Evolutionary conservation across 2,888 invertebrate species (phyloP).

Genomic region (Phragmatobia fuliginosa): DNA sequence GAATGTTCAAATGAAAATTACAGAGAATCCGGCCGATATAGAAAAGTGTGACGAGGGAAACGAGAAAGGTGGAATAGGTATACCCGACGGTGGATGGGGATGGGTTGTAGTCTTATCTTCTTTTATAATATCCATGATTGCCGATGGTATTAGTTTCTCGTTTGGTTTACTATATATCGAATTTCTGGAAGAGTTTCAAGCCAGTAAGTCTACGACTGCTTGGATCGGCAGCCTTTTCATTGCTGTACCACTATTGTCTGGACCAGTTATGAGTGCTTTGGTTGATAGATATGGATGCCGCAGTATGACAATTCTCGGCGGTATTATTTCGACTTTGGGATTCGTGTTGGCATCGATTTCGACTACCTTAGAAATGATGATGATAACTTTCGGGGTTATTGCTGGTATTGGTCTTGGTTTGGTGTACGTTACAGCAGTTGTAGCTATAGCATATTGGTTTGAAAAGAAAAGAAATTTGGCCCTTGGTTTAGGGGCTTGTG

Average conservation of each 20-base stretch:
- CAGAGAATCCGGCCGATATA: conserved; percentile 55
- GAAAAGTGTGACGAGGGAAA: conserved; percentile 36
- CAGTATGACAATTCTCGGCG: conserved; percentile 91
- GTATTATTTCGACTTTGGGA: conserved; percentile 90
- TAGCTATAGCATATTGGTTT: conserved; percentile 97
- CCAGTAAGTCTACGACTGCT: conserved; percentile 94
- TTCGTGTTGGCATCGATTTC: conserved; percentile 91
- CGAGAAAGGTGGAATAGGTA: conserved; percentile 77
- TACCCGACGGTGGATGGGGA: conserved; percentile 95
- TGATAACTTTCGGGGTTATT: conserved; percentile 94
- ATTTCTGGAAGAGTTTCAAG: conserved; percentile 92
- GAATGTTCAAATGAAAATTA: conserved; percentile 54
- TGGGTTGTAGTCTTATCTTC: conserved; percentile 96
- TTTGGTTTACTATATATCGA: conserved; percentile 96
- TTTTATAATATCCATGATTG: conserved; percentile 94
- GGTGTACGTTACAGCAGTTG: conserved; percentile 96
- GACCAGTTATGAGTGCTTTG: conserved; percentile 93
- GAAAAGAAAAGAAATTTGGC: conserved; percentile 95
- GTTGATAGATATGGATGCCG: conserved; percentile 95
- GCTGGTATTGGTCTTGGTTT: conserved; percentile 94
- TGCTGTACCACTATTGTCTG: conserved; percentile 94
- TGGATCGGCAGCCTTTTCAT: conserved; percentile 97
- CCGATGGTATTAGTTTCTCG: conserved; percentile 97
- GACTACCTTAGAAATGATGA: conserved; percentile 91
- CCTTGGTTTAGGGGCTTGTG: conserved; percentile 95